These are phyloP conservation scores for Haemorhous mexicanus DNA, from an alignment of 2,113 vertebrate species.

Conservation along the genomic window DNA sequence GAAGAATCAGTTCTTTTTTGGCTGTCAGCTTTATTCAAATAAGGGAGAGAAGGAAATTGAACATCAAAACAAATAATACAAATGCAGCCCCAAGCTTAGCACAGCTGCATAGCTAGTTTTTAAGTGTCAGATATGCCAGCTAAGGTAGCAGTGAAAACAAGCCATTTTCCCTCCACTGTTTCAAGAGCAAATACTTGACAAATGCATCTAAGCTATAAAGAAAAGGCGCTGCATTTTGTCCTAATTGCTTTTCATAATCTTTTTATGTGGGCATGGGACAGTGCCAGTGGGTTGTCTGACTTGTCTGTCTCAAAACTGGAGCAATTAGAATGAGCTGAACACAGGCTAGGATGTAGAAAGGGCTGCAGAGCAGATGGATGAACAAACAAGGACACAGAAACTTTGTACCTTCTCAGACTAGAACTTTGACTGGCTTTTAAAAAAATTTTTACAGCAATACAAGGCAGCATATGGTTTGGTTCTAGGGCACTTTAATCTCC, in stretches of 20 bases:
- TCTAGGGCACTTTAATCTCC: background rate
- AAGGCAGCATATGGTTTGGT: background rate
- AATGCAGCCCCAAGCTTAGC: conserved; percentile 38
- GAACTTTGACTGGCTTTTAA: background rate
- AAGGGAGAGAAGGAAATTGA: conserved; percentile 13
- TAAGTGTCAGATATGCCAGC: conserved; percentile 45
- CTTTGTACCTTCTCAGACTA: conserved; percentile 4
- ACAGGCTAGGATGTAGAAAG: background rate
- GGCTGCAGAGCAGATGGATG: conserved; percentile 49
- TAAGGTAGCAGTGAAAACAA: conserved; percentile 48
- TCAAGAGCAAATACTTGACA: conserved; percentile 47
- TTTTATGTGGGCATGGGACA: conserved; percentile 28
- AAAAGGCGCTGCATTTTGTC: conserved; percentile 36
- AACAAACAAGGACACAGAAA: conserved; percentile 37
- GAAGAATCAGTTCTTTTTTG: conserved; percentile 69
- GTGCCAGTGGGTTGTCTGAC: conserved; percentile 47
- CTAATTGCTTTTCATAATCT: conserved; percentile 55
- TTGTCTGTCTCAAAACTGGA: conserved; percentile 45
- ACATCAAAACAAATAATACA: conserved; percentile 46
- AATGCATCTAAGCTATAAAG: conserved; percentile 36
- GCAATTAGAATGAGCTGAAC: conserved; percentile 48
- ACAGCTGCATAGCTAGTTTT: conserved; percentile 42
- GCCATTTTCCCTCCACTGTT: conserved; percentile 9
- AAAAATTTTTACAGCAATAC: background rate
- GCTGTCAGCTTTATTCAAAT: conserved; percentile 77